Conservation (phyloP, 64 coral and sea anemone species). For the Trachythela sp. region DNA sequence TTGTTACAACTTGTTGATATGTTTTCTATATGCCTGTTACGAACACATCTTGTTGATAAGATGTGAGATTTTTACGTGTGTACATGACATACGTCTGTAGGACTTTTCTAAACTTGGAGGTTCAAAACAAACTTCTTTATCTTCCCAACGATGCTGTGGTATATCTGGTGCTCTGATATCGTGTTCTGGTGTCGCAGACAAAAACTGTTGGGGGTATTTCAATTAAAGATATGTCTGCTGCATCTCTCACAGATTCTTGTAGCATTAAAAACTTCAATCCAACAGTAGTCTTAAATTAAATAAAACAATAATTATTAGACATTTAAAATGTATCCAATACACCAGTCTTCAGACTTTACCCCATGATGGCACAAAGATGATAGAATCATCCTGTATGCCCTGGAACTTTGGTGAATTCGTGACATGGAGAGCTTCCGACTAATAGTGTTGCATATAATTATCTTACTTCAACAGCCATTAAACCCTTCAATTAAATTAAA, state of each 20-base stretch:
- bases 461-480: too few relatives aligned
- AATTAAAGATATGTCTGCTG: neutral
- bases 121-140: neutral
- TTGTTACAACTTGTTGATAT: too few relatives aligned
- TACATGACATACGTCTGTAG: neutral
- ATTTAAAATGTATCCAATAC: too few relatives aligned
- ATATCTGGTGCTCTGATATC: conserved; percentile 1
- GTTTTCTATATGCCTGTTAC: too few relatives aligned
- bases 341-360: neutral
- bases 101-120: neutral
- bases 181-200: neutral
- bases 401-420: conserved; percentile 37
- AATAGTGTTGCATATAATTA: too few relatives aligned
- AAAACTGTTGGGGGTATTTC: neutral
- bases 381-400: conserved; percentile 48
- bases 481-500: too few relatives aligned
- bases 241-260: neutral
- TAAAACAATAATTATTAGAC: neutral
- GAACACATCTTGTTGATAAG: too few relatives aligned
- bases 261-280: neutral
- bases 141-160: neutral
- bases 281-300: neutral
- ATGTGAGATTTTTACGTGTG: too few relatives aligned
- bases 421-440: conserved; percentile 58
- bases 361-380: too few relatives aligned